phyloP scores from a whole-genome alignment of 92 coral and sea anemone genomes.

The Zoanthus solanderi region DNA sequence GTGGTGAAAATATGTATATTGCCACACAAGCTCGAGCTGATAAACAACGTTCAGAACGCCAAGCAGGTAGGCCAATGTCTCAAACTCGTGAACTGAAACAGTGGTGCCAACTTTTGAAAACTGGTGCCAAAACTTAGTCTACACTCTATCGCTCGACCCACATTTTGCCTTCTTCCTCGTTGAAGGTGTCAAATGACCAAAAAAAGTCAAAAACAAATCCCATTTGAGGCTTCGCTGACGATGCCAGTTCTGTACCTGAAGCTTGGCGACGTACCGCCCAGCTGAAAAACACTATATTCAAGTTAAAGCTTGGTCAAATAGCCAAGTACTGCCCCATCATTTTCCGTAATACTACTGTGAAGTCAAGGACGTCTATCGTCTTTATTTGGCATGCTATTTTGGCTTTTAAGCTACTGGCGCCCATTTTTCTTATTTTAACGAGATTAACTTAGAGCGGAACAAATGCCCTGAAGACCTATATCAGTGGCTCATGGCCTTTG shows the following conservation, averaged over 20 bases:
- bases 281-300: constrained; percentile 9
- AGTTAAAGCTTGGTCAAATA: background rate
- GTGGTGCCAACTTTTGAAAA: constrained; percentile 75
- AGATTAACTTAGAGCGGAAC: no score
- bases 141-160: constrained; percentile 67
- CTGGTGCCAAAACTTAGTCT: constrained; percentile 72
- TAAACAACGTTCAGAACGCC: constrained; percentile 7
- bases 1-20: constrained; percentile 44
- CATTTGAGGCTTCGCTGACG: constrained; percentile 35
- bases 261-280: constrained; percentile 24
- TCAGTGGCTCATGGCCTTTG: constrained; percentile 3
- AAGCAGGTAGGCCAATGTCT: constrained; percentile 33
- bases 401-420: no score
- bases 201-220: constrained; percentile 63
- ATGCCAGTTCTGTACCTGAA: background rate
- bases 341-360: no score
- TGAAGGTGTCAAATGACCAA: constrained; percentile 59
- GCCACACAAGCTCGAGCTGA: constrained; percentile 38
- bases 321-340: no score
- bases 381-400: no score
- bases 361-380: no score
- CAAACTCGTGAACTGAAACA: constrained; percentile 66
- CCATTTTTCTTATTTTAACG: no score
- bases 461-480: background rate
- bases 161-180: constrained; percentile 71